Evolutionary conservation across 2,888 invertebrate genomes (phyloP).

Genomic region (Chaetoderma sp.): DNA sequence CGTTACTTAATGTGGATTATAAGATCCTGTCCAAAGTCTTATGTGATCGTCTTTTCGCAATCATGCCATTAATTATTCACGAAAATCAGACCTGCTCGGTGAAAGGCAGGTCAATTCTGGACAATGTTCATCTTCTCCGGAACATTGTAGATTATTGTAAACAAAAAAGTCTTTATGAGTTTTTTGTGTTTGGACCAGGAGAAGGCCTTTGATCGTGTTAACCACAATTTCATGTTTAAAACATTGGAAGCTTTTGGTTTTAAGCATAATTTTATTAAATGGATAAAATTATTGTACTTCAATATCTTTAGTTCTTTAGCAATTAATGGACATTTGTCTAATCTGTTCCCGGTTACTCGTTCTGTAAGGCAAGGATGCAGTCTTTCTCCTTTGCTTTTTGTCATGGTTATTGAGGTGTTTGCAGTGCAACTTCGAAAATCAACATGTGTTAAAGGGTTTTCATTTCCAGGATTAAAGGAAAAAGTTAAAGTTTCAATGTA

Average conservation of each 20-base stretch:
- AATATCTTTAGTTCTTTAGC: neutral
- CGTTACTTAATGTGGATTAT: conserved; percentile 39
- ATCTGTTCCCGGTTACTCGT: neutral
- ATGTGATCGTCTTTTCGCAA: conserved; percentile 28
- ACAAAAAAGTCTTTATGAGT: conserved; percentile 31
- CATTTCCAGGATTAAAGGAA: conserved; percentile 12
- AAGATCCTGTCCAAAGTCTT: conserved; percentile 41
- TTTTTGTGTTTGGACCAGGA: conserved; percentile 42
- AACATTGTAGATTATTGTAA: conserved; percentile 37
- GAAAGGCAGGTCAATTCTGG: conserved; percentile 39
- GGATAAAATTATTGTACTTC: conserved; percentile 40
- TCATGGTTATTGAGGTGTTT: neutral
- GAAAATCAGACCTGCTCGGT: conserved; percentile 40
- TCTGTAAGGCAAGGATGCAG: neutral
- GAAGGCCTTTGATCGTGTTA: conserved; percentile 44
- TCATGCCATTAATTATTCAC: conserved; percentile 31
- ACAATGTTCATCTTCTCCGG: conserved; percentile 38
- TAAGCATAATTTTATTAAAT: conserved; percentile 31
- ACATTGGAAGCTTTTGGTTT: conserved; percentile 37
- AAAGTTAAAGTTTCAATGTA: conserved; percentile 11
- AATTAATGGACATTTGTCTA: neutral
- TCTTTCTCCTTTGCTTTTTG: neutral
- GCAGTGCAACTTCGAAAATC: neutral
- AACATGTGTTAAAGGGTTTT: conserved; percentile 16
- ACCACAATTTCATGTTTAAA: conserved; percentile 37